Evolutionary conservation across 2,888 invertebrate genomes (phyloP).

Genomic region (Didymodactylos carnosus): DNA sequence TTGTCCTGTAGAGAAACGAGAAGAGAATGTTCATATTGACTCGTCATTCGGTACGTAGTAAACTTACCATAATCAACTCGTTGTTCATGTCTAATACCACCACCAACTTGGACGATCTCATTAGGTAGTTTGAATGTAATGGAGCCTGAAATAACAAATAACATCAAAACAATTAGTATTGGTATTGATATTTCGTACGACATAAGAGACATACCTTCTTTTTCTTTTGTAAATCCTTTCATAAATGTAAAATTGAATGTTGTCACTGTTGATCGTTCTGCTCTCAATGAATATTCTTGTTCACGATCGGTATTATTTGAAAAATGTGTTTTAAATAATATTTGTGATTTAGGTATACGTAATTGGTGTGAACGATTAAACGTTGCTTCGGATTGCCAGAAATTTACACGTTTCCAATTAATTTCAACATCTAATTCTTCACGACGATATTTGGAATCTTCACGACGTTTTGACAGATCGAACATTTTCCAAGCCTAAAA

Average conservation of each 20-base stretch:
- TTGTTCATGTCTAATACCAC: constrained; percentile 31
- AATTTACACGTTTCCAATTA: constrained; percentile 11
- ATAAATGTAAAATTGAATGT: constrained; percentile 23
- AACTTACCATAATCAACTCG: constrained; percentile 27
- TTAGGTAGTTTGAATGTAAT: constrained; percentile 32
- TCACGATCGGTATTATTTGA: constrained; percentile 25
- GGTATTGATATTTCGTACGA: too few relatives aligned
- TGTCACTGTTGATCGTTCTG: constrained; percentile 27
- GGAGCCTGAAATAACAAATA: too few relatives aligned
- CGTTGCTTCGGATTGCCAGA: constrained; percentile 6
- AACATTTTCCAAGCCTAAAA: constrained; percentile 4
- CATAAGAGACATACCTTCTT: constrained; percentile 35
- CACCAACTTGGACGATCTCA: constrained; percentile 33
- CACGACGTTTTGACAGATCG: constrained; percentile 7
- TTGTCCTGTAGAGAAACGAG: too few relatives aligned
- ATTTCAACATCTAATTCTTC: constrained; percentile 9
- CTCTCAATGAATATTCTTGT: constrained; percentile 30
- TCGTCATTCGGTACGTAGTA: too few relatives aligned
- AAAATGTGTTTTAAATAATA: constrained; percentile 27
- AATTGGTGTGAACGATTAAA: not conserved
- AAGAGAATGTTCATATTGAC: too few relatives aligned
- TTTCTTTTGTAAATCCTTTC: constrained; percentile 31
- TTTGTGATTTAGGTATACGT: constrained; percentile 16
- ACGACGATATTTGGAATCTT: not conserved
- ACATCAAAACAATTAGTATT: too few relatives aligned